These are phyloP conservation scores for Anarhynchus alexandrinus DNA, from an alignment of 2,113 vertebrate genomes.

Conservation along the genomic window DNA sequence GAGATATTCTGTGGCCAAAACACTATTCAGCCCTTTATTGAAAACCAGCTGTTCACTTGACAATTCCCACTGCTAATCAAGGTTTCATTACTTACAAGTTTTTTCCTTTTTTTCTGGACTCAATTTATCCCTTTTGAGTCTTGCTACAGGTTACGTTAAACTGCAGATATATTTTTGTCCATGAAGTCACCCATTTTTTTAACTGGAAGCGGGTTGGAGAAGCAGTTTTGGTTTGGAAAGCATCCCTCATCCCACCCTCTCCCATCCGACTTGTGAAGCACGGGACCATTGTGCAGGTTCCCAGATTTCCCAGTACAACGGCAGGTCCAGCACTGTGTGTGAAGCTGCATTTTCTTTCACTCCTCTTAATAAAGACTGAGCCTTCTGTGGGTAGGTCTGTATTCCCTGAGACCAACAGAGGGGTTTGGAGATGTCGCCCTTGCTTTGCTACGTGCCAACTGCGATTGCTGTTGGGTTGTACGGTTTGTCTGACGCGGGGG, in stretches of 20 bases:
- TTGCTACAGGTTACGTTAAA: neutral
- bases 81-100: neutral
- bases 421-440: neutral
- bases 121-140: neutral
- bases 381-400: neutral
- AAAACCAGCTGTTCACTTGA: neutral
- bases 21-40: neutral
- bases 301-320: neutral
- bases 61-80: neutral
- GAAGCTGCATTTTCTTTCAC: neutral
- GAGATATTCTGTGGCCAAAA: neutral
- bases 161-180: neutral
- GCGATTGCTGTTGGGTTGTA: rapidly evolving
- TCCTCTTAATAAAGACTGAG: neutral
- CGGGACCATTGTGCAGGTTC: neutral
- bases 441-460: neutral
- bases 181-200: neutral
- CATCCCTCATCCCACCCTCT: neutral
- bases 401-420: neutral
- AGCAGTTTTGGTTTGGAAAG: neutral
- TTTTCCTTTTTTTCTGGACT: neutral
- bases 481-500: neutral
- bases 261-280: neutral
- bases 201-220: neutral
- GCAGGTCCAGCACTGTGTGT: neutral